These are phyloP conservation scores for Drosophila maculinotata DNA, from an alignment of 2,888 invertebrate genomes.

Conservation along the genomic window DNA sequence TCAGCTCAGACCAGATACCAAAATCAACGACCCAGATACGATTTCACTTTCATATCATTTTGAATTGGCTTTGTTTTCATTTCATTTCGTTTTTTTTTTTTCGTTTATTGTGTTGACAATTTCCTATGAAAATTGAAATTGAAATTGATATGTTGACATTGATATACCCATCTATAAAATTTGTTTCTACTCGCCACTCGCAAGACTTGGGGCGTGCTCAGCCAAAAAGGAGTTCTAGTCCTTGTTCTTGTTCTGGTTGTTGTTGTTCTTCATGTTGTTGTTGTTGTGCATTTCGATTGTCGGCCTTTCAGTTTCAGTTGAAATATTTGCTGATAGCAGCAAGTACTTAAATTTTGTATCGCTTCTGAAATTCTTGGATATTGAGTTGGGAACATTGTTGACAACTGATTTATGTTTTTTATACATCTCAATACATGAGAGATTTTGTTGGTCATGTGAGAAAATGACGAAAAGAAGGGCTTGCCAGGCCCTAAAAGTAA, in stretches of 20 bases:
- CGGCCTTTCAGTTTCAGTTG: slow-evolving; percentile 28
- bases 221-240: slow-evolving; percentile 14
- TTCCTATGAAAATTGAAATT: slow-evolving; percentile 61
- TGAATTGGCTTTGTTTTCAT: slow-evolving; percentile 12
- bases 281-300: not conserved
- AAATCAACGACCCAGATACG: slow-evolving; percentile 59
- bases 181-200: slow-evolving; percentile 6
- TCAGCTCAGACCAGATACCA: slow-evolving; percentile 30
- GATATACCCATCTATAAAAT: slow-evolving; percentile 54
- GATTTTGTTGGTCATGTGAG: no score
- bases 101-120: slow-evolving; percentile 54
- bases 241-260: not conserved
- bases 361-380: not conserved
- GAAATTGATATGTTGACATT: slow-evolving; percentile 74
- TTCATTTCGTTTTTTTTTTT: slow-evolving; percentile 13
- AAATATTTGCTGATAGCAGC: slow-evolving; percentile 14
- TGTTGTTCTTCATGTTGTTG: no score
- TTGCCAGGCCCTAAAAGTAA: no score
- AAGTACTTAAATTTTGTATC: slow-evolving; percentile 7
- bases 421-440: not conserved
- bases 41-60: slow-evolving; percentile 63
- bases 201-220: slow-evolving; percentile 30
- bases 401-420: slow-evolving; percentile 19
- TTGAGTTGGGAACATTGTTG: slow-evolving; percentile 1
- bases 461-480: no score